phyloP scores from a whole-genome alignment of 2,797 vertebrate species.

The Myotis findleyi region DNA sequence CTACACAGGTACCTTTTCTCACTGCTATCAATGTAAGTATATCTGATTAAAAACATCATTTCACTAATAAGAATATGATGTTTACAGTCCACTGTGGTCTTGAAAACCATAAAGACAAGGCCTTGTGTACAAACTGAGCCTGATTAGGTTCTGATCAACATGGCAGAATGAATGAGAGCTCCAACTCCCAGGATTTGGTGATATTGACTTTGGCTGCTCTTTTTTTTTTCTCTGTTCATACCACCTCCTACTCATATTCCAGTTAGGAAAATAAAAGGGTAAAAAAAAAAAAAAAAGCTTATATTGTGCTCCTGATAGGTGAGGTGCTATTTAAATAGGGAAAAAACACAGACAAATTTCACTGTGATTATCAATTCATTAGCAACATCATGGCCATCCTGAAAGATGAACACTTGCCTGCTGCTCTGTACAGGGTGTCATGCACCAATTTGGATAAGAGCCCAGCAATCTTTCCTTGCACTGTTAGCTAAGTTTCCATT shows the following conservation, averaged over 20 bases:
- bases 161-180: not conserved
- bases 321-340: not conserved
- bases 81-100: not conserved
- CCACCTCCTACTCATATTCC: not conserved
- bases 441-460: not conserved
- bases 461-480: conserved; percentile 8
- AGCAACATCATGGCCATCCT: not conserved
- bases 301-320: not conserved
- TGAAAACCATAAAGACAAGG: not conserved
- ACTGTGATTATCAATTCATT: not conserved
- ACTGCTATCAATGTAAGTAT: not conserved
- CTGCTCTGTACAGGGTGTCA: not conserved
- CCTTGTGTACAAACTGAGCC: not conserved
- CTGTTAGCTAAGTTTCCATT: conserved; percentile 3
- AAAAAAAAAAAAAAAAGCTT: not conserved
- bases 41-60: not conserved
- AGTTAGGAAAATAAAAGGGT: not conserved
- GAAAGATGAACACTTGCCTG: not conserved
- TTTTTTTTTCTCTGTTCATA: not conserved
- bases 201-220: not conserved
- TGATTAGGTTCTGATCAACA: not conserved
- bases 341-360: not conserved
- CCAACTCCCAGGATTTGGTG: not conserved
- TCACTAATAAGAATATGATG: not conserved
- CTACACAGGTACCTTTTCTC: not conserved